Conservation (phyloP, 2,797 vertebrate genomes). For the Paramormyrops hopkinsi region DNA sequence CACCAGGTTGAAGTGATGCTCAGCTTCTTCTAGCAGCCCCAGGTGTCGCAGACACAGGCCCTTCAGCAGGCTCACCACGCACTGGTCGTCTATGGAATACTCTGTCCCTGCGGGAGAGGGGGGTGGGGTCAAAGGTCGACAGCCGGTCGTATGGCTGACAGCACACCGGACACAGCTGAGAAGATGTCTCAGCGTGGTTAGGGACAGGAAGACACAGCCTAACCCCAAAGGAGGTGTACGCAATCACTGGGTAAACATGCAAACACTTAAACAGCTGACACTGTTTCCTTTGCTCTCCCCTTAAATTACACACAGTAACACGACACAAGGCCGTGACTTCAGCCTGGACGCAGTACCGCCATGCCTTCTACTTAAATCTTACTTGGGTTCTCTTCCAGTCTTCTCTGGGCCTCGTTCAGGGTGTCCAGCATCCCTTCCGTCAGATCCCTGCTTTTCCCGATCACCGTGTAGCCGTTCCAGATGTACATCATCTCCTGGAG, state of each 20-base stretch:
- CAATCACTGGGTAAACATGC: neutral
- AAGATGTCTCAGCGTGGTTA: neutral
- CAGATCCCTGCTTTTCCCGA: conserved; percentile 85
- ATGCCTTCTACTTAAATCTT: conserved; percentile 28
- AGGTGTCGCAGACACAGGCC: conserved; percentile 92
- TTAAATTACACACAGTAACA: neutral
- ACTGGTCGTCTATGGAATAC: conserved; percentile 80
- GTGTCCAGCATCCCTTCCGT: conserved; percentile 87
- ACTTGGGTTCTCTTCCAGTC: conserved; percentile 75
- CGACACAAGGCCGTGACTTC: neutral
- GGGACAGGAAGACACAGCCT: neutral
- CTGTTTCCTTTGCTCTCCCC: neutral
- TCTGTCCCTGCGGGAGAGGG: conserved; percentile 67
- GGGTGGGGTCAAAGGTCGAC: neutral
- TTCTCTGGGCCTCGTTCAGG: conserved; percentile 76
- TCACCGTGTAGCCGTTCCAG: conserved; percentile 95
- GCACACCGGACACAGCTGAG: neutral
- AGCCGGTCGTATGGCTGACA: neutral
- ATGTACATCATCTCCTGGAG: conserved; percentile 98
- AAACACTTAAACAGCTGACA: neutral
- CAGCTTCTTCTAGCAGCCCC: conserved; percentile 77
- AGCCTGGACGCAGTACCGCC: neutral
- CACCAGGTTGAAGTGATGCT: conserved; percentile 86
- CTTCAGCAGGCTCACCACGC: conserved; percentile 83
- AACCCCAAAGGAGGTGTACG: neutral